Base-by-base conservation (phyloP, 2,888 invertebrate species). In the Plebejus anna region DNA sequence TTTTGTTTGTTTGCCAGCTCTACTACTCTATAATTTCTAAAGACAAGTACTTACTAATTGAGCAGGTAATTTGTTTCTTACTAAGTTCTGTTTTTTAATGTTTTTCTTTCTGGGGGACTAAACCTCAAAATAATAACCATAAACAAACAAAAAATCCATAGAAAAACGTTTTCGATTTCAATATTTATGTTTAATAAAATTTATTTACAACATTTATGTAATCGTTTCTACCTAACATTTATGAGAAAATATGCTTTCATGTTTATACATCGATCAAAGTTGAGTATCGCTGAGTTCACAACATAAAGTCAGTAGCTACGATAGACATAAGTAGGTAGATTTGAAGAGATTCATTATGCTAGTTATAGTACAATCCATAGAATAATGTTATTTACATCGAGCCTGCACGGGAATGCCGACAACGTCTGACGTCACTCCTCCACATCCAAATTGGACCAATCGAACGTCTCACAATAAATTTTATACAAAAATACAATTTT, bases 401-500 rank as follows among this genome's bases (percentile, higher is more conserved):
- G 51, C 73, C 47, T 47, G 32, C 66, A 80, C 32, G 72, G 51
- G 72, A 51, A 73, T 73, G 28, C 51, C 72, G 73, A 51, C 32
- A 51, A 22, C 55, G 51, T 73, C 66, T 32, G 32, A 71, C 71
- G 13, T 76, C 28, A 75, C 38, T 61, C 59, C 61, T 77, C 78
- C 76, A 77, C 79, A 80, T 79, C 79, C 80, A 77, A 82, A 82
- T 83, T 82, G 83, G 82, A 84, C 82, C 84, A 83, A 85, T 83
- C 82, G 82, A 82, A 85, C 82, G 84, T 87, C 87, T 85, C 85
- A 88, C 85, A 90, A 92, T 86, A 90, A 90, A 90, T 90, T 87
- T 86, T 90, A 88, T 92, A 92, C 91, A 92, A 92, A 92, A 92
- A 92, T 92, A 92, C 90, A 87, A 89, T 89, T 89, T 89, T 85